Base-by-base conservation (phyloP, 2,797 vertebrate genomes). In the Lagocephalus sceleratus region DNA sequence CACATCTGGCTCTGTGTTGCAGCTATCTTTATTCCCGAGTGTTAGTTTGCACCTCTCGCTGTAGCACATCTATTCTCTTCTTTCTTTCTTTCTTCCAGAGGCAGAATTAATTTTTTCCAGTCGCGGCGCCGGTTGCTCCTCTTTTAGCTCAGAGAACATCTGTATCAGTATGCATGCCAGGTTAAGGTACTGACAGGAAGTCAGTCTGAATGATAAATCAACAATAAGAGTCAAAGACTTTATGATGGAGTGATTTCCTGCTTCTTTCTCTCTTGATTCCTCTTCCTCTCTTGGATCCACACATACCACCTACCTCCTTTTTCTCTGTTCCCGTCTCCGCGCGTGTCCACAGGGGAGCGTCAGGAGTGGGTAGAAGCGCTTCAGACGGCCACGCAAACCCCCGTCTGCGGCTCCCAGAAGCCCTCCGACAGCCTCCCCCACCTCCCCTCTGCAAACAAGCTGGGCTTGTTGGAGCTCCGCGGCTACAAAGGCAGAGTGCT, bases 401-500 rank as follows among this genome's bases (percentile, higher is more conserved):
- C 90, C 1, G 68, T 86, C 62, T 76, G 87, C 38, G 50, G 85
- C 39, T 87, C 86, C 57, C 89, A 85, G 73, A 84, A 79, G 82
- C 86, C 54, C 75, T 42, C 72, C 83, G 47, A 77, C 89, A 53
- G 72, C 86, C 47, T 87, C 56, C 47, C 56, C 19, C 60, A 25
- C 58, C 79, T 84, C 41, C 69, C 85, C 39, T 87, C 90, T 87
- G 83, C 91, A 65, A 93, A 94, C 87, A 97, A 92, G 86, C 91
- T 88, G 1, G 93, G 94, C 14, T 90, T 91, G 78, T 91, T 97
- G 73, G 95, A 99, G 78, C 82, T 99, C 69, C 94, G 93, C 43
- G 95, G 95, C 54, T 94, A 95, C 87, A 98, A 98, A 94, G 88
- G 93, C 83, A 95, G 92, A 92, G 90, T 97, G 79, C 93, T 93